A percentile compares a stretch with the other conserved stretches of the same genome.
Evolutionary conservation across 2,113 vertebrate genomes (phyloP).

Genomic region (Entomyzon cyanotis): DNA sequence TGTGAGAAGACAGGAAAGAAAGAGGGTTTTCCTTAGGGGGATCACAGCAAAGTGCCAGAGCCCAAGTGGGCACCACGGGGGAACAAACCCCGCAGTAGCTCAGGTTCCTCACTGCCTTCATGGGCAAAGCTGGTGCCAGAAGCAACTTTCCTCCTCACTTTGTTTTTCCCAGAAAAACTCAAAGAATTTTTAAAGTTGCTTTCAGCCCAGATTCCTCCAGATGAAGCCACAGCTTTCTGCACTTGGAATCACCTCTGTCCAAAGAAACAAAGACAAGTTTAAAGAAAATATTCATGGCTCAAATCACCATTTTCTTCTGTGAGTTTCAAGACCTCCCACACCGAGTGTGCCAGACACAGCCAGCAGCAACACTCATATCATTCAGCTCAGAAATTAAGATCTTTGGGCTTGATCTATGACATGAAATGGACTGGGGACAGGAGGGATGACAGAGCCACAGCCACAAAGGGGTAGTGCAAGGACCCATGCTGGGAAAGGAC

Average conservation of each 20-base stretch:
- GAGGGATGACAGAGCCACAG: background rate
- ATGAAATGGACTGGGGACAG: background rate
- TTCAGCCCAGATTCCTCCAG: background rate
- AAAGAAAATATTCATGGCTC: background rate
- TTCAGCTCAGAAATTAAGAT: background rate
- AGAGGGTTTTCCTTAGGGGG: background rate
- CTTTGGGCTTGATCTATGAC: background rate
- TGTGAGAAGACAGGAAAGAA: background rate
- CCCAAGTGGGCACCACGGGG: fast-evolving
- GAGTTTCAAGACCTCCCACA: background rate
- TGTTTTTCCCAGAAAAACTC: background rate
- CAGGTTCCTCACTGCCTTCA: fast-evolving
- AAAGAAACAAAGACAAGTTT: background rate
- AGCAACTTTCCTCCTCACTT: background rate
- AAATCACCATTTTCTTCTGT: background rate
- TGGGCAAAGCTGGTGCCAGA: background rate
- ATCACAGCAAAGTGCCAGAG: background rate
- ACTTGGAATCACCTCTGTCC: background rate
- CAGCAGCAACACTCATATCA: background rate
- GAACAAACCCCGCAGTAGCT: fast-evolving
- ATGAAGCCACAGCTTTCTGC: background rate
- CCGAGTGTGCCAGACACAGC: background rate
- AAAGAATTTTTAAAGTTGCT: background rate
- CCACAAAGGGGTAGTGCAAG: background rate
- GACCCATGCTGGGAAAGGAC: background rate